These are phyloP conservation scores for Actinostola sp. DNA, from an alignment of 92 coral and sea anemone species.

Conservation along the genomic window DNA sequence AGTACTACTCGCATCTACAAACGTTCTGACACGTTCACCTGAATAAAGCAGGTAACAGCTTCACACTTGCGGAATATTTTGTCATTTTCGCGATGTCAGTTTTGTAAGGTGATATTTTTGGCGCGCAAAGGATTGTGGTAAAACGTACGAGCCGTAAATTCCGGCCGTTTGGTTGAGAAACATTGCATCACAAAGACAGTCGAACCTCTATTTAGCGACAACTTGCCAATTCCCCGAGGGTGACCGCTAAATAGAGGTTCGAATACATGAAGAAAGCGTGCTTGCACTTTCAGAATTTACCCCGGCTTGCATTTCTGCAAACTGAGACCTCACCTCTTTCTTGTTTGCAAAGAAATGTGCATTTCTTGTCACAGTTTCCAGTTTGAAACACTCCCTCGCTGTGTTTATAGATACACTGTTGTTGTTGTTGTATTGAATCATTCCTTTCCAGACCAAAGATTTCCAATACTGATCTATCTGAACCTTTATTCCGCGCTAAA, in stretches of 20 bases:
- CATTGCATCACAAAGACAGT: too few species aligned
- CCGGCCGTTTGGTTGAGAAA: too few species aligned
- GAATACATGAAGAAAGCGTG: neutral
- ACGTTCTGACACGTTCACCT: too few species aligned
- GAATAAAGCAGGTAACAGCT: too few species aligned
- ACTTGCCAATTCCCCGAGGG: too few species aligned
- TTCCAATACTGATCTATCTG: conserved; percentile 3
- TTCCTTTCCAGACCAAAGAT: neutral
- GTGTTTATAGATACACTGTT: neutral
- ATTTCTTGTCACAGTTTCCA: neutral
- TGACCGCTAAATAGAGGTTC: neutral
- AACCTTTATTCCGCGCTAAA: neutral
- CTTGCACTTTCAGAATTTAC: neutral
- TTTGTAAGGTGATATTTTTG: too few species aligned
- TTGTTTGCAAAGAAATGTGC: conserved; percentile 6
- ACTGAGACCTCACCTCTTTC: conserved; percentile 10
- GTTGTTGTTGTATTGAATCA: neutral
- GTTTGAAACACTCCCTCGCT: neutral
- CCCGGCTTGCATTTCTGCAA: neutral
- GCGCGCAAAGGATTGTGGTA: too few species aligned
- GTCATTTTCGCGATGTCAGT: too few species aligned
- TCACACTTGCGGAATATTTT: too few species aligned
- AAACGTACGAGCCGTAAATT: too few species aligned
- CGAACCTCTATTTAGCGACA: too few species aligned
- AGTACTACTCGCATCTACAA: too few species aligned